These are phyloP conservation scores for Pyralis farinalis DNA, from an alignment of 2,888 invertebrate species.

Conservation along the genomic window DNA sequence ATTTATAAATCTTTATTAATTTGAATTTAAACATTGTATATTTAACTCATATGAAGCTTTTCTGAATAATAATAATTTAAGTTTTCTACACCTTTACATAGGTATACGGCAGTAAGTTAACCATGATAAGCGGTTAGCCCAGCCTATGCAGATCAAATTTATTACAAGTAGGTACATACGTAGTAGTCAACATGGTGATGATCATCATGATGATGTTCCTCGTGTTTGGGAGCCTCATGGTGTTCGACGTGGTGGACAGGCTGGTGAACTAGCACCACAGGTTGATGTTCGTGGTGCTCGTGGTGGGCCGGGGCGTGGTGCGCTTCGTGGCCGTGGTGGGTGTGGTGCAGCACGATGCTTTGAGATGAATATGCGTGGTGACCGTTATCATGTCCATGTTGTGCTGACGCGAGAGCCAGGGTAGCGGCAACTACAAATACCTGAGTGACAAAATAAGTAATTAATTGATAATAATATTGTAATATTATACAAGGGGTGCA, in stretches of 20 bases:
- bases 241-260: constrained; percentile 10
- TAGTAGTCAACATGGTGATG: constrained; percentile 17
- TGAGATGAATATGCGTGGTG: constrained; percentile 38
- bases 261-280: constrained; percentile 8
- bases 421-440: constrained; percentile 22
- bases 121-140: too few relatives aligned
- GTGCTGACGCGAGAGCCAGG: constrained; percentile 26
- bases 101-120: too few relatives aligned
- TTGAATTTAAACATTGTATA: too few relatives aligned
- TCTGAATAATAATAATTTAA: too few relatives aligned
- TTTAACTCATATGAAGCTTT: too few relatives aligned
- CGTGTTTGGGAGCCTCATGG: constrained; percentile 12
- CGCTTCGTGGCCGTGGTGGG: constrained; percentile 29
- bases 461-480: too few relatives aligned
- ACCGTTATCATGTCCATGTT: constrained; percentile 29
- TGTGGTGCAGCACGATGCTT: constrained; percentile 40
- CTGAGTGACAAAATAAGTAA: too few relatives aligned
- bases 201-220: constrained; percentile 17
- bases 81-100: too few relatives aligned
- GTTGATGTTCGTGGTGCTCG: constrained; percentile 12
- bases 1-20: too few relatives aligned
- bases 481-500: too few relatives aligned
- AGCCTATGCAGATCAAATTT: too few relatives aligned
- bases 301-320: constrained; percentile 18
- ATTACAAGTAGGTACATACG: constrained; percentile 13